These are phyloP conservation scores for Endomychus coccineus DNA, from an alignment of 2,888 invertebrate species.

Conservation along the genomic window DNA sequence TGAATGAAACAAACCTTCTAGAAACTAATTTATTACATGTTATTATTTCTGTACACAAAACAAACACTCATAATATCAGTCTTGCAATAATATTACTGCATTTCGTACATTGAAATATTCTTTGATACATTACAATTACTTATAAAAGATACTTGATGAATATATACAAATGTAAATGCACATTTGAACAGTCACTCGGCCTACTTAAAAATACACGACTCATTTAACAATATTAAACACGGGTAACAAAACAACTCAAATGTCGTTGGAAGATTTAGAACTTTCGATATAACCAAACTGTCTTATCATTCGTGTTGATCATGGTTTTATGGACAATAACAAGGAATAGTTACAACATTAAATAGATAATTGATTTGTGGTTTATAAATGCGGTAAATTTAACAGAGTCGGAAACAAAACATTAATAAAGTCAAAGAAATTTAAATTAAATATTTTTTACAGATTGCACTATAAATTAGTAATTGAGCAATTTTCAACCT, in stretches of 20 bases:
- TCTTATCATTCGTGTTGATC: no score
- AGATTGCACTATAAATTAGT: slow-evolving; percentile 22
- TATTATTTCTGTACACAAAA: slow-evolving; percentile 39
- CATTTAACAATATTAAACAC: no score
- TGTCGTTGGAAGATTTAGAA: no score
- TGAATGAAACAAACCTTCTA: slow-evolving; percentile 22
- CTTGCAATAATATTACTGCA: slow-evolving; percentile 40
- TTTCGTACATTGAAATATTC: slow-evolving; percentile 21
- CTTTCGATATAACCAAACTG: no score
- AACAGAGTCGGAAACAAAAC: no score
- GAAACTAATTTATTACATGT: slow-evolving; percentile 35
- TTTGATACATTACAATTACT: slow-evolving; percentile 18
- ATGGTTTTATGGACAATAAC: no score
- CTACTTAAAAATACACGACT: slow-evolving; percentile 28
- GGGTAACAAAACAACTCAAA: no score
- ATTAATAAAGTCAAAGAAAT: slow-evolving; percentile 19
- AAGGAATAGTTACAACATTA: no score
- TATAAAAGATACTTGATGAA: slow-evolving; percentile 18
- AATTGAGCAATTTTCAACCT: slow-evolving; percentile 28
- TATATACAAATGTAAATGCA: slow-evolving; percentile 41
- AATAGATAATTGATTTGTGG: no score
- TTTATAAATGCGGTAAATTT: no score
- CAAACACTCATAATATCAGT: slow-evolving; percentile 45
- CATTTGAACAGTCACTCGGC: slow-evolving; percentile 45
- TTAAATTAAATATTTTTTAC: slow-evolving; percentile 13